phyloP scores from a whole-genome alignment of 1,140 invertebrate genomes.

The Eufriesea mexicana region DNA sequence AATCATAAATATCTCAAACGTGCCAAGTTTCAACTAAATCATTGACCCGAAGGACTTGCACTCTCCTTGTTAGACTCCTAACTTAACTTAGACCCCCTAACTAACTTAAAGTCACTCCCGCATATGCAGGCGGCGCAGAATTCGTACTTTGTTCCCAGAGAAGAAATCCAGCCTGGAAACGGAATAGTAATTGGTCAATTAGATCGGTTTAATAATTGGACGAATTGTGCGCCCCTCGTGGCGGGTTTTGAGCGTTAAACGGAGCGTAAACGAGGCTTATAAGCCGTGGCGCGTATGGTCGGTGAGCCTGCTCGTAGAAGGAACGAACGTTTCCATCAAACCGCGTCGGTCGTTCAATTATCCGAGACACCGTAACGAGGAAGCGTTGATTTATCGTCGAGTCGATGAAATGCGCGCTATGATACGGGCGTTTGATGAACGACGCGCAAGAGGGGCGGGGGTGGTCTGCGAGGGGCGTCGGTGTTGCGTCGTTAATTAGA shows the following conservation, averaged over 20 bases:
- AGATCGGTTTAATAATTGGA: conserved; percentile 16
- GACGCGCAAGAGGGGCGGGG: not conserved
- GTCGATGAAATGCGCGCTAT: conserved; percentile 41
- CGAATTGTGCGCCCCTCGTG: not conserved
- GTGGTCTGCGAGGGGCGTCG: not conserved
- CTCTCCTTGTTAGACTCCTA: too few relatives aligned
- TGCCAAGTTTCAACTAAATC: too few relatives aligned
- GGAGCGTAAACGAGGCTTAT: conserved; percentile 6
- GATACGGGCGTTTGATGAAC: not conserved
- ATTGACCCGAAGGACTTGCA: too few relatives aligned
- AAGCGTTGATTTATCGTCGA: conserved; percentile 56
- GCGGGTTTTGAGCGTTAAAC: conserved; percentile 20
- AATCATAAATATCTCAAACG: too few relatives aligned
- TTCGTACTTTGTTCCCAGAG: too few relatives aligned
- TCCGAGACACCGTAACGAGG: conserved; percentile 53
- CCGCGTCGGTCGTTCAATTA: conserved; percentile 51
- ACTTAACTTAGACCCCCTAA: too few relatives aligned
- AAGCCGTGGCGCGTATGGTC: not conserved
- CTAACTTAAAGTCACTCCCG: too few relatives aligned
- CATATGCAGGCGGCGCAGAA: too few relatives aligned
- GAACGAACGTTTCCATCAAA: conserved; percentile 48
- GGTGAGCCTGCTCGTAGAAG: not conserved
- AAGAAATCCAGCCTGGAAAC: not conserved
- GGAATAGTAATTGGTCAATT: conserved; percentile 14
- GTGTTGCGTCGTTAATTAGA: conserved; percentile 55